These are phyloP conservation scores for Lasioglossum lativentre DNA, from an alignment of 2,888 invertebrate genomes.

Conservation along the genomic window DNA sequence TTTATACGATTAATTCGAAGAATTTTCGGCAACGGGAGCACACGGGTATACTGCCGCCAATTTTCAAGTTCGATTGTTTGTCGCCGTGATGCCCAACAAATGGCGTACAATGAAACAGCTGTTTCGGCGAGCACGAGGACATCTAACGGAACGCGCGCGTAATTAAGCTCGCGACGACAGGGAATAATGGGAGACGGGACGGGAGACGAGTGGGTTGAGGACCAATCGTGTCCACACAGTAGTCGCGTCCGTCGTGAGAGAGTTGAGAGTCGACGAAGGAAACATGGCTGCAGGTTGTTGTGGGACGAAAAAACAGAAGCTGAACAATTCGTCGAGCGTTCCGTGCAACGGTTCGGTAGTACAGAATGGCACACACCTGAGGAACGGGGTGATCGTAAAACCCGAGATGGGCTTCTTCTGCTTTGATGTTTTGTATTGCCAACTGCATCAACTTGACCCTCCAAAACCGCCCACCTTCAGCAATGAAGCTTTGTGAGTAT, in stretches of 20 bases:
- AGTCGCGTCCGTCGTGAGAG: slow-evolving; percentile 49
- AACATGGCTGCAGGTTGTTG: slow-evolving; percentile 93
- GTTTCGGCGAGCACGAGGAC: slow-evolving; percentile 66
- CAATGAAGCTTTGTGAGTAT: slow-evolving; percentile 97
- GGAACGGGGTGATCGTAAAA: slow-evolving; percentile 90
- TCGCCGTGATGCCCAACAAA: slow-evolving; percentile 39
- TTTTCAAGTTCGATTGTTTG: slow-evolving; percentile 51
- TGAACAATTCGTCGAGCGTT: slow-evolving; percentile 89
- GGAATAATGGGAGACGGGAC: slow-evolving; percentile 56
- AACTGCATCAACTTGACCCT: slow-evolving; percentile 96
- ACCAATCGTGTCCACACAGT: slow-evolving; percentile 52
- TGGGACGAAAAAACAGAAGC: slow-evolving; percentile 96
- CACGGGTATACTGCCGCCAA: slow-evolving; percentile 23
- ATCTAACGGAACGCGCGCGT: slow-evolving; percentile 74
- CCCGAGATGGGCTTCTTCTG: slow-evolving; percentile 99
- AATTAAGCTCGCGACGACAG: slow-evolving; percentile 60
- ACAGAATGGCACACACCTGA: slow-evolving; percentile 83
- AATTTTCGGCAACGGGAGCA: not conserved
- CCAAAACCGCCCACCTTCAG: slow-evolving; percentile 96
- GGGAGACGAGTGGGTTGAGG: slow-evolving; percentile 60
- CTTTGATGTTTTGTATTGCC: slow-evolving; percentile 98
- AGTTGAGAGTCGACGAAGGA: slow-evolving; percentile 44
- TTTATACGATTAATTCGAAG: not conserved
- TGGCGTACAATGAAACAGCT: slow-evolving; percentile 74
- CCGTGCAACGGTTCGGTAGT: slow-evolving; percentile 87